Evolutionary conservation across 2,888 invertebrate genomes (phyloP).

Genomic region (Erebia aethiops): DNA sequence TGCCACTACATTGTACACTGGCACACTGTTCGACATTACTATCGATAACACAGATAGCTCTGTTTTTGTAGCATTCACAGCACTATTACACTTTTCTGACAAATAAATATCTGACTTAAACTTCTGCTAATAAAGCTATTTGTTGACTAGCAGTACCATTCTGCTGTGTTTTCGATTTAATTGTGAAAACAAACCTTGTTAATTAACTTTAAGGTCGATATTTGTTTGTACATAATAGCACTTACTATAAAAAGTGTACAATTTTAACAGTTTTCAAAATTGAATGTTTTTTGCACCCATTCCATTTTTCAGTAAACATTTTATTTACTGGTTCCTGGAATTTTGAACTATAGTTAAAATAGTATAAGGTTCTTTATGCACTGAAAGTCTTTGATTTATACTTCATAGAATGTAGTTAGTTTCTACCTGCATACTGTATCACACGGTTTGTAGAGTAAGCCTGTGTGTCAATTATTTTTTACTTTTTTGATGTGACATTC

Average conservation of each 20-base stretch:
- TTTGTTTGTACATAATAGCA: background rate
- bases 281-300: background rate
- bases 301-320: background rate
- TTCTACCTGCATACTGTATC: background rate
- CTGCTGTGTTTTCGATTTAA: background rate
- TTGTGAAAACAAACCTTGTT: background rate
- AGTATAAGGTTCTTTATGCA: background rate
- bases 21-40: constrained; percentile 63
- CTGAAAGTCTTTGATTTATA: background rate
- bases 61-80: constrained; percentile 38
- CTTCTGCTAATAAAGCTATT: background rate
- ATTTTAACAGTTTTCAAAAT: background rate
- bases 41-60: constrained; percentile 47
- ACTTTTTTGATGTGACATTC: background rate
- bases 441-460: constrained; percentile 15
- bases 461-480: background rate
- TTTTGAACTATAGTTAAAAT: background rate
- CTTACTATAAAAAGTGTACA: background rate
- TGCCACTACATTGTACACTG: constrained; percentile 51
- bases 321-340: background rate
- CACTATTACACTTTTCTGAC: constrained; percentile 21
- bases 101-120: background rate
- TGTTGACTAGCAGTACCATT: background rate
- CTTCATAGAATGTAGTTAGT: background rate
- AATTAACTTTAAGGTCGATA: background rate